phyloP scores from a whole-genome alignment of 2,888 invertebrate genomes.

The Zygaena filipendulae region DNA sequence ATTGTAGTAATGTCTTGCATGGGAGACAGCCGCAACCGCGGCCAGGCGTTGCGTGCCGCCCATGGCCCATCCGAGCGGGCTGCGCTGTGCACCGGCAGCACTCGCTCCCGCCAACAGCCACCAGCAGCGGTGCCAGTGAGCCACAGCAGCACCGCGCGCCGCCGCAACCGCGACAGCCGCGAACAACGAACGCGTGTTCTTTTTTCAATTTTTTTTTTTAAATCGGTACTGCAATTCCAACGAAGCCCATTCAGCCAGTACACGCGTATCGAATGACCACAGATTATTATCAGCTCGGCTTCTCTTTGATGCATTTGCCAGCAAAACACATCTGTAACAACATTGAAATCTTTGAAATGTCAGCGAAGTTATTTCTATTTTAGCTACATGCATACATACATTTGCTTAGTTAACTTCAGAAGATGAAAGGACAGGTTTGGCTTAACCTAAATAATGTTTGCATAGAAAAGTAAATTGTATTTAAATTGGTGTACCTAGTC shows the following conservation, averaged over 20 bases:
- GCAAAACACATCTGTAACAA: constrained; percentile 37
- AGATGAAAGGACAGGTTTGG: too few relatives aligned
- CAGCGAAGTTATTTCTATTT: too few relatives aligned
- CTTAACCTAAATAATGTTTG: too few relatives aligned
- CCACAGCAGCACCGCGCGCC: constrained; percentile 45
- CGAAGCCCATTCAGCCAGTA: constrained; percentile 19
- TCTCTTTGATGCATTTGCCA: constrained; percentile 14
- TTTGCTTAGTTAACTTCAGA: too few relatives aligned
- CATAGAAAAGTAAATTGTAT: too few relatives aligned
- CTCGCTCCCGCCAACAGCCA: constrained; percentile 44
- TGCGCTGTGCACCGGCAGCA: constrained; percentile 51
- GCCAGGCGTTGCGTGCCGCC: constrained; percentile 74
- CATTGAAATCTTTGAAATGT: too few relatives aligned
- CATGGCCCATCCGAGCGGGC: constrained; percentile 71
- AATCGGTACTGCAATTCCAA: constrained; percentile 9
- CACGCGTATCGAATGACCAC: too few relatives aligned
- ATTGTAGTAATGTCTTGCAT: constrained; percentile 53
- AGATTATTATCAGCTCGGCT: constrained; percentile 23
- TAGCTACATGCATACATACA: too few relatives aligned
- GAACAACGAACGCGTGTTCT: constrained; percentile 18
- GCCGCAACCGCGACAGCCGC: constrained; percentile 44
- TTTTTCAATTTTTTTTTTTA: constrained; percentile 20
- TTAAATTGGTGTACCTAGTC: too few relatives aligned
- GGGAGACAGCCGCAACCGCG: constrained; percentile 60
- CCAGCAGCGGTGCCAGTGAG: constrained; percentile 47